phyloP scores from a whole-genome alignment of 2,888 invertebrate species.

The Suillia variegata region DNA sequence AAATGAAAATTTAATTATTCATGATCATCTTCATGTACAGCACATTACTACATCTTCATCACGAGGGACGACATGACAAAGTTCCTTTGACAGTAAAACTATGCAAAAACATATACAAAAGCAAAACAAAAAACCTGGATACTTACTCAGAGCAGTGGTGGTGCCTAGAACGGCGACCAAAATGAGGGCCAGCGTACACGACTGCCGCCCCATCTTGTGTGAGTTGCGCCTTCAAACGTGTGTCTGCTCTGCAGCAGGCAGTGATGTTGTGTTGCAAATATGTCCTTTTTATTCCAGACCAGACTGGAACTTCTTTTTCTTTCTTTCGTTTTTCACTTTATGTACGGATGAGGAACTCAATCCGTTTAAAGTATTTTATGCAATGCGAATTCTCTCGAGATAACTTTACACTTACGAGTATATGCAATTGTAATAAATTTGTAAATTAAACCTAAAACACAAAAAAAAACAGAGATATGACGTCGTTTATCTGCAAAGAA shows the following conservation, averaged over 20 bases:
- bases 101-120: not conserved
- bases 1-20: too few species aligned
- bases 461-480: constrained; percentile 14
- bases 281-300: constrained; percentile 8
- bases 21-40: too few species aligned
- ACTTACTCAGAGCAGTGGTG: constrained; percentile 58
- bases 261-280: constrained; percentile 25
- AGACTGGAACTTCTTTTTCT: not conserved
- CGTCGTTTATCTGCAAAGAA: constrained; percentile 29
- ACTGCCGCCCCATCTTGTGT: constrained; percentile 57
- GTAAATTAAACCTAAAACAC: constrained; percentile 26
- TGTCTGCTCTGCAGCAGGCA: constrained; percentile 18
- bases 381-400: constrained; percentile 9
- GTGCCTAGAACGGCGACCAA: constrained; percentile 51
- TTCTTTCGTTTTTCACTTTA: too few species aligned
- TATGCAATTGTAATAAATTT: constrained; percentile 23
- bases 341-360: constrained; percentile 12
- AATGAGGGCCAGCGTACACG: constrained; percentile 57
- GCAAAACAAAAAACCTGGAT: too few species aligned
- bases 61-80: constrained; percentile 1
- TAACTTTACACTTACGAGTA: constrained; percentile 23
- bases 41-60: too few species aligned
- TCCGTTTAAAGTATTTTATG: constrained; percentile 9
- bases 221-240: constrained; percentile 13
- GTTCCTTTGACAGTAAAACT: not conserved